phyloP scores from a whole-genome alignment of 1,140 invertebrate genomes.

The Lucilia cuprina region DNA sequence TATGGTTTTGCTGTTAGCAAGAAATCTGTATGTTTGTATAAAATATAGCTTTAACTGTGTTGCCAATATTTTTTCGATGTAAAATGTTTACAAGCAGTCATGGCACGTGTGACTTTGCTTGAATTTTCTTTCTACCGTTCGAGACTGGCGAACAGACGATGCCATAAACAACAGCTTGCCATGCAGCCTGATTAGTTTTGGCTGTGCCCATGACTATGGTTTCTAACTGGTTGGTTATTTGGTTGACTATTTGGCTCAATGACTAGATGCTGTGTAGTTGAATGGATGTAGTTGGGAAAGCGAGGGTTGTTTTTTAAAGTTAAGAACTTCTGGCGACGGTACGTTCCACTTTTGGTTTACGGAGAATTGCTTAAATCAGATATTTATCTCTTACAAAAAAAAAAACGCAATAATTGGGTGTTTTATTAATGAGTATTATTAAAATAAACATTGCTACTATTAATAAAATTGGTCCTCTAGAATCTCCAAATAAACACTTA shows the following conservation, averaged over 20 bases:
- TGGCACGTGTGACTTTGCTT: slow-evolving; percentile 2
- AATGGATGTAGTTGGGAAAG: neutral
- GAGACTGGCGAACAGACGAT: neutral
- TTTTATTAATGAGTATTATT: no score
- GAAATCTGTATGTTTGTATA: no score
- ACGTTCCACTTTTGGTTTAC: no score
- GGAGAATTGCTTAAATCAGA: no score
- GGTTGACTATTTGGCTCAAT: slow-evolving; percentile 1
- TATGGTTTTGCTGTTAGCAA: no score
- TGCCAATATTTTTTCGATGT: neutral
- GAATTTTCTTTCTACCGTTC: neutral
- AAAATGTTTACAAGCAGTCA: slow-evolving; percentile 12
- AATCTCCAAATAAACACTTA: no score
- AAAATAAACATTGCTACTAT: no score
- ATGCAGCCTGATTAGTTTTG: slow-evolving; percentile 10
- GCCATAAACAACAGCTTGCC: neutral
- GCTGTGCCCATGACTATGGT: neutral
- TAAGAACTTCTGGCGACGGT: no score
- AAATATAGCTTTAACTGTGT: neutral
- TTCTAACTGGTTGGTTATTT: neutral
- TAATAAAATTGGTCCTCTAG: no score
- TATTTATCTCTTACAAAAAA: no score
- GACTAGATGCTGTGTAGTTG: neutral
- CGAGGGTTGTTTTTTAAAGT: no score
- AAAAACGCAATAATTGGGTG: no score